Evolutionary conservation across 2,888 invertebrate genomes (phyloP).

Genomic region (Dimorphilus gyrociliatus): DNA sequence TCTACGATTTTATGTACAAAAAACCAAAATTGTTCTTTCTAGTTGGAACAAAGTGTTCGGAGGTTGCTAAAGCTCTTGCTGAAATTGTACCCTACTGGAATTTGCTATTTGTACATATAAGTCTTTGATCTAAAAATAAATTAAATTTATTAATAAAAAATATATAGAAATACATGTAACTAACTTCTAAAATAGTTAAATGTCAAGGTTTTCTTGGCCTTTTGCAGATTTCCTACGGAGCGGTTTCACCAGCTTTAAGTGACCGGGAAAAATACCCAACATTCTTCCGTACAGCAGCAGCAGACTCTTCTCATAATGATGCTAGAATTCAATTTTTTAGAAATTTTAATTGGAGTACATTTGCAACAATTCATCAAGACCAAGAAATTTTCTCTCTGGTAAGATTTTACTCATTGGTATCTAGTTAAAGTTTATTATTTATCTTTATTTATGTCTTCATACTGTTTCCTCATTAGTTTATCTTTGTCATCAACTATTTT

Average conservation of each 20-base stretch:
- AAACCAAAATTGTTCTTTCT: constrained; percentile 55
- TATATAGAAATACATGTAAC: too few relatives aligned
- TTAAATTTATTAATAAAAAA: too few relatives aligned
- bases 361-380: constrained; percentile 70
- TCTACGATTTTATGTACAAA: constrained; percentile 74
- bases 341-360: constrained; percentile 65
- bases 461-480: too few relatives aligned
- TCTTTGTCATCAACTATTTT: too few relatives aligned
- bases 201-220: too few relatives aligned
- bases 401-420: too few relatives aligned
- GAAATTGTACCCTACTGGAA: constrained; percentile 85
- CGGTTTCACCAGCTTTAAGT: constrained; percentile 71
- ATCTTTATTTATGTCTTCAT: too few relatives aligned
- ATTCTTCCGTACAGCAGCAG: constrained; percentile 72
- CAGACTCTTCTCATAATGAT: constrained; percentile 73
- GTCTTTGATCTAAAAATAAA: too few relatives aligned
- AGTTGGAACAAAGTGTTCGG: constrained; percentile 72
- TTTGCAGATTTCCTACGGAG: constrained; percentile 68
- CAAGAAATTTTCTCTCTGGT: constrained; percentile 64
- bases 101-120: constrained; percentile 58
- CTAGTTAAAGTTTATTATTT: too few relatives aligned
- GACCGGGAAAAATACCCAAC: constrained; percentile 72
- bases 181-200: too few relatives aligned
- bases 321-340: constrained; percentile 68
- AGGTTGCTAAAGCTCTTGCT: constrained; percentile 74